Evolutionary conservation across 1,140 invertebrate species (phyloP).

Genomic region (Penaeus japonicus): DNA sequence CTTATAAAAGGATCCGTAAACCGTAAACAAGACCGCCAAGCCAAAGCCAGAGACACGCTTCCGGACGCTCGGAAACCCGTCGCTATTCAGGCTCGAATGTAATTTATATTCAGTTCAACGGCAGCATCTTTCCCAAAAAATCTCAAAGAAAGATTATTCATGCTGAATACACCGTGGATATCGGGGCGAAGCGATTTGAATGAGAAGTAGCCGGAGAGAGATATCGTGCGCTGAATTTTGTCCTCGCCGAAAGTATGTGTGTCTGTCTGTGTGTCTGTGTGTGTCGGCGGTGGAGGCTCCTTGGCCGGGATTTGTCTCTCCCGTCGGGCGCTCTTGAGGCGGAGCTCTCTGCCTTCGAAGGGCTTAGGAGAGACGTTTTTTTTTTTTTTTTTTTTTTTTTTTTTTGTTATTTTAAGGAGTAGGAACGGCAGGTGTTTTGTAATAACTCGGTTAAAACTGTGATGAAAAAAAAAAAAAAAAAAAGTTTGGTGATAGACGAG

Average conservation of each 20-base stretch:
- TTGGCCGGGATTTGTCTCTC: background rate
- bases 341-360: background rate
- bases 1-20: no score
- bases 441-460: background rate
- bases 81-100: constrained; percentile 16
- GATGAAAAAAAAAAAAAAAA: background rate
- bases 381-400: background rate
- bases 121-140: constrained; percentile 28
- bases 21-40: no score
- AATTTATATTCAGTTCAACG: constrained; percentile 42
- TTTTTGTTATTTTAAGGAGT: no score
- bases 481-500: background rate
- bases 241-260: background rate
- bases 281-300: background rate
- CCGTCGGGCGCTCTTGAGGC: background rate
- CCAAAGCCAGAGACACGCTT: no score
- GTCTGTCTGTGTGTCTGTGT: background rate
- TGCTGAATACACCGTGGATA: constrained; percentile 20
- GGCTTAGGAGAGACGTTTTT: background rate
- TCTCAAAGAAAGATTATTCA: constrained; percentile 38
- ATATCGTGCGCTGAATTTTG: background rate
- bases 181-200: background rate
- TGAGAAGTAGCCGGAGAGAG: background rate
- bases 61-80: background rate
- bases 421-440: no score